Conservation (phyloP, 2,797 vertebrate genomes). For the Chiloscyllium punctatum region DNA sequence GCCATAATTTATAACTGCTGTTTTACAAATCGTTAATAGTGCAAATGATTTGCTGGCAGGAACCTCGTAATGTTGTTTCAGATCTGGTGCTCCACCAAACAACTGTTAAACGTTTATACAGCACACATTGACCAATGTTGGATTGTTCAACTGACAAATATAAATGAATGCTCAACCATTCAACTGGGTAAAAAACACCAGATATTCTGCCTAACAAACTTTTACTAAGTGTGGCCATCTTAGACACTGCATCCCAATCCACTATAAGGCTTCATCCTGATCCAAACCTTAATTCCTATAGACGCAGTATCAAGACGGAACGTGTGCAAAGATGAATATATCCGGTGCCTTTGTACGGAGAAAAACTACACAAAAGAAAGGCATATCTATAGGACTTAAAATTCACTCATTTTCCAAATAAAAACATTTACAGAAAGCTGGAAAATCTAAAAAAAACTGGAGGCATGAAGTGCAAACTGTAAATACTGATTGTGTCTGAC, state of each 20-base stretch:
- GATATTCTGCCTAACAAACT: background rate
- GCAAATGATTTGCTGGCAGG: conserved; percentile 7
- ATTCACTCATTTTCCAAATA: background rate
- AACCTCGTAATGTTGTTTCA: background rate
- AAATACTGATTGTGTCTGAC: background rate
- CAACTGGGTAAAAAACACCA: background rate
- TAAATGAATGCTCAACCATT: background rate
- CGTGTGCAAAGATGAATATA: background rate
- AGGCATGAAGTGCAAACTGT: background rate
- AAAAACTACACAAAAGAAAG: background rate
- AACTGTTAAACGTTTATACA: background rate
- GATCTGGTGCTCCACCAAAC: background rate
- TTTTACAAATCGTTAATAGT: background rate
- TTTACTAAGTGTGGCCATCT: background rate
- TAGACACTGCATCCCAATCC: background rate
- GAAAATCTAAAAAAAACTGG: background rate
- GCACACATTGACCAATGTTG: background rate
- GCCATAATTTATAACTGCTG: background rate
- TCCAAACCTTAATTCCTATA: background rate
- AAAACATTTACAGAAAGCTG: background rate
- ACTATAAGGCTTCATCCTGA: background rate
- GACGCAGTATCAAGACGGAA: background rate
- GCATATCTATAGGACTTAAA: background rate
- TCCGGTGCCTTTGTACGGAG: background rate
- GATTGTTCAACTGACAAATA: background rate